Conservation (phyloP, 1,140 invertebrate species). For the Archivesica marissinica region DNA sequence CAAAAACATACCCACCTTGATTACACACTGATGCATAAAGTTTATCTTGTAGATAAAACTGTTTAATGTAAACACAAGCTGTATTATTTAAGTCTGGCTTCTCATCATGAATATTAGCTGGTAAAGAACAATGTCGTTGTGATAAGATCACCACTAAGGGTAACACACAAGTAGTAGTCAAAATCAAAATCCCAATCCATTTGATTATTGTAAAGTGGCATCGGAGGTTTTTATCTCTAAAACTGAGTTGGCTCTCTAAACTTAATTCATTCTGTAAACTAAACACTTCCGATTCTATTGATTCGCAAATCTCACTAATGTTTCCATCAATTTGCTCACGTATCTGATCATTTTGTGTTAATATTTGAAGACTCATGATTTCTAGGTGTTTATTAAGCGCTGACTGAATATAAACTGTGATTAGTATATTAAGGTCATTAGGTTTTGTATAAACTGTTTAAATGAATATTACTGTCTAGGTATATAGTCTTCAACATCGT, state of each 20-base stretch:
- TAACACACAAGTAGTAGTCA: neutral
- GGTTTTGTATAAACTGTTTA: neutral
- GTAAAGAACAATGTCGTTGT: neutral
- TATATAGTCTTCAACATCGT: neutral
- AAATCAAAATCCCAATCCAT: constrained; percentile 2
- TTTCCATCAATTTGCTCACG: too few relatives aligned
- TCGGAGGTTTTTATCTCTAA: neutral
- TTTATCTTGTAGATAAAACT: neutral
- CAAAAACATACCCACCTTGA: neutral
- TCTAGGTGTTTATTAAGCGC: neutral
- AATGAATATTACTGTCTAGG: constrained; percentile 1
- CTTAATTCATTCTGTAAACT: too few relatives aligned
- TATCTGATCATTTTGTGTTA: too few relatives aligned
- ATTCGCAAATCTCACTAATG: too few relatives aligned
- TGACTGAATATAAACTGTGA: neutral
- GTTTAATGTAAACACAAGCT: constrained; percentile 3
- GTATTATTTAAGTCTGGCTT: too few relatives aligned
- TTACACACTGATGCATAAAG: neutral
- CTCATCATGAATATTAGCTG: too few relatives aligned
- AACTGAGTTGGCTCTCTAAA: neutral
- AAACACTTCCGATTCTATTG: too few relatives aligned
- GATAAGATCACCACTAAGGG: neutral
- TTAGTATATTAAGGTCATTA: neutral
- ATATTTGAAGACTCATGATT: neutral
- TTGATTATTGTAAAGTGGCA: constrained; percentile 3